A percentile compares a stretch with the other conserved stretches of the same genome.
These are phyloP conservation scores for Prionailurus bengalensis DNA, from an alignment of 2,113 vertebrate genomes.

Conservation along the genomic window DNA sequence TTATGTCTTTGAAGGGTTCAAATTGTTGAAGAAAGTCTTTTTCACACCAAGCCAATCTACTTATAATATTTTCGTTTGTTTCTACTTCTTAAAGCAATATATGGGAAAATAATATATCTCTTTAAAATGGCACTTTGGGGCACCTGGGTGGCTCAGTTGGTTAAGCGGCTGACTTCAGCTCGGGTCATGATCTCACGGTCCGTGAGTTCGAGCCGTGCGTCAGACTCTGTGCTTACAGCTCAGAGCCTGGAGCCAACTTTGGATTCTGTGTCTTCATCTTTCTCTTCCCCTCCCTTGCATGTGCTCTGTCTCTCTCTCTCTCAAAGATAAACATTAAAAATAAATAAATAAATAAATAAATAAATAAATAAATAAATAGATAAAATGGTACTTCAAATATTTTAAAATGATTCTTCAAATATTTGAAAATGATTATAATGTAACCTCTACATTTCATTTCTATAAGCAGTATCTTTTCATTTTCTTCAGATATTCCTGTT, in stretches of 20 bases:
- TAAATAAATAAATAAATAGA: not conserved
- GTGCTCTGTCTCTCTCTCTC: not conserved
- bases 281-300: no score
- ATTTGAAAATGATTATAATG: not conserved
- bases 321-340: no score
- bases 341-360: not conserved
- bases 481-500: not conserved
- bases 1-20: not conserved
- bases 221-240: not conserved
- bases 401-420: not conserved
- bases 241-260: no score
- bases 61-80: not conserved
- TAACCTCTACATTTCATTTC: not conserved
- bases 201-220: no score
- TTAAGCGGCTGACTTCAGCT: not conserved
- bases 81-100: not conserved
- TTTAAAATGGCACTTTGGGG: not conserved
- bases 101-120: not conserved
- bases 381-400: not conserved
- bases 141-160: not conserved
- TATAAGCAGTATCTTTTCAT: not conserved
- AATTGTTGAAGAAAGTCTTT: not conserved
- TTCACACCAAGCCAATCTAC: not conserved
- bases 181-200: not conserved
- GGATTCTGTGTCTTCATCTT: not conserved